These are phyloP conservation scores for Venturia canescens DNA, from an alignment of 1,140 invertebrate genomes.

Conservation along the genomic window DNA sequence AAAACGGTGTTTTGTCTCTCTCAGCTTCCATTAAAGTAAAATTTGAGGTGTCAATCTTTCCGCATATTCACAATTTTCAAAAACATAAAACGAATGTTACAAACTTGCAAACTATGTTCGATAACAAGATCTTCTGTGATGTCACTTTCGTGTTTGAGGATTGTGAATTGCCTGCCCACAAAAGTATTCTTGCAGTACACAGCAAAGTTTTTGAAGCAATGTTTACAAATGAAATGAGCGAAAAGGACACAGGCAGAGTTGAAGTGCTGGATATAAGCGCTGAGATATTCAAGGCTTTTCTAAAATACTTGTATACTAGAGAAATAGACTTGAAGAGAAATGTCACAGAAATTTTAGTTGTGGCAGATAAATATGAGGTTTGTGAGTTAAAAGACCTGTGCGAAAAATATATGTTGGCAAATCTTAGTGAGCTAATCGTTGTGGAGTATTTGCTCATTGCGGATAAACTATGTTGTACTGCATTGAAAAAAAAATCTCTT, in stretches of 20 bases:
- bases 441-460: not conserved
- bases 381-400: not conserved
- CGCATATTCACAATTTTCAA: no score
- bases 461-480: not conserved
- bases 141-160: conserved; percentile 25
- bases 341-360: conserved; percentile 70
- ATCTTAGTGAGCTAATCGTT: not conserved
- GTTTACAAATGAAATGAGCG: conserved; percentile 81
- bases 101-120: not conserved
- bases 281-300: conserved; percentile 81
- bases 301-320: conserved; percentile 83
- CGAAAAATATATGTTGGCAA: not conserved
- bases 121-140: not conserved
- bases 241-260: conserved; percentile 77
- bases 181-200: conserved; percentile 68
- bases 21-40: no score
- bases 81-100: not conserved
- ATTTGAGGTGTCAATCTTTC: no score
- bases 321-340: conserved; percentile 78
- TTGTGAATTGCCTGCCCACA: conserved; percentile 45
- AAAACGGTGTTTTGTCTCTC: no score
- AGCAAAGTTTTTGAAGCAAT: conserved; percentile 80
- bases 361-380: conserved; percentile 71
- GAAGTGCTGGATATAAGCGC: conserved; percentile 79
- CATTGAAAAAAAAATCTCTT: not conserved